A percentile compares a stretch with the other conserved stretches of the same genome.
Evolutionary conservation across 2,888 invertebrate genomes (phyloP).

Genomic region (Oeneis ivallda): DNA sequence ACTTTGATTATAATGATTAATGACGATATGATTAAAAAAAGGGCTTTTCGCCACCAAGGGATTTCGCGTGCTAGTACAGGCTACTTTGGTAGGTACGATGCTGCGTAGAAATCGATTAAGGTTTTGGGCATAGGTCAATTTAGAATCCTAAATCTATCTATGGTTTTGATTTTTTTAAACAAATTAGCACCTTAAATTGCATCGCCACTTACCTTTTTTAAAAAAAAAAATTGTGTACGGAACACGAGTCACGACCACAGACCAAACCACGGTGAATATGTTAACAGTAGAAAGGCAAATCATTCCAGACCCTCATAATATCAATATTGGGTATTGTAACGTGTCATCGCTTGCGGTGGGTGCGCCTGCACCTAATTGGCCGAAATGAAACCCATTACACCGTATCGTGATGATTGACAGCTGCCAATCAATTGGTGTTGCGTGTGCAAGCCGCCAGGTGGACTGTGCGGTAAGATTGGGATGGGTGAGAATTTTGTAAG

Average conservation of each 20-base stretch:
- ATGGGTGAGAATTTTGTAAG: conserved; percentile 12
- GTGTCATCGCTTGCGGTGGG: conserved; percentile 41
- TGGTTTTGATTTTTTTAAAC: no score
- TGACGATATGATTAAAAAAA: no score
- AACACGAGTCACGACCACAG: neutral
- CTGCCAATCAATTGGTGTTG: conserved; percentile 66
- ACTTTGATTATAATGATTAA: no score
- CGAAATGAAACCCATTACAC: conserved; percentile 67
- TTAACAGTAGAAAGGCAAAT: neutral
- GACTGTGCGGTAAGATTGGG: conserved; percentile 52
- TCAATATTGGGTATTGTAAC: conserved; percentile 48
- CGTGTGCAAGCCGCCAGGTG: conserved; percentile 63
- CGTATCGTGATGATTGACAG: conserved; percentile 71
- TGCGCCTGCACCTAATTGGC: conserved; percentile 44
- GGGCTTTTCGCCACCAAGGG: no score
- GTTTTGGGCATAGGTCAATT: no score
- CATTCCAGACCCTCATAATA: conserved; percentile 22
- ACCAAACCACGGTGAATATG: neutral
- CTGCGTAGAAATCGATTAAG: no score
- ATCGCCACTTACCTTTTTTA: no score
- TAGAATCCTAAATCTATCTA: no score
- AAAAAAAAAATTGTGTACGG: neutral
- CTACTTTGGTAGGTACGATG: no score
- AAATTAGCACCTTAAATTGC: no score
- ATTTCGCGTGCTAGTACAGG: no score